Evolutionary conservation across 2,113 vertebrate genomes (phyloP).

Genomic region (Oryzias celebensis): DNA sequence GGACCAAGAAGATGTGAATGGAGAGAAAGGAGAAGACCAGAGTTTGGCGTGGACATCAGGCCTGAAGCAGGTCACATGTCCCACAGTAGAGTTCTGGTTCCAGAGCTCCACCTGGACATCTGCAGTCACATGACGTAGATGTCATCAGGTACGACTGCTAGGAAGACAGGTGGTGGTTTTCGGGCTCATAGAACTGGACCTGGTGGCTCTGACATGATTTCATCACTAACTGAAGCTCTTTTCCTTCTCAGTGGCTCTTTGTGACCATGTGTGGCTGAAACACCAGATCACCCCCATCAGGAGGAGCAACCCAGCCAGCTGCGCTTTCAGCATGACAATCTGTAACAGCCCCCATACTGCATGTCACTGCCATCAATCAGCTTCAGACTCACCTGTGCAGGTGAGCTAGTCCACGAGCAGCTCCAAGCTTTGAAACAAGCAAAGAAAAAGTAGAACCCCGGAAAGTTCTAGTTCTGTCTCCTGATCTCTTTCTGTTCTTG

Average conservation of each 20-base stretch:
- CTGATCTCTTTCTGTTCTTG: too few relatives aligned
- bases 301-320: neutral
- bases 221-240: neutral
- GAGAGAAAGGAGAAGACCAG: too few relatives aligned
- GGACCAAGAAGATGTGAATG: too few relatives aligned
- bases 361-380: neutral
- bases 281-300: slow-evolving; percentile 2
- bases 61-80: too few relatives aligned
- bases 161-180: too few relatives aligned
- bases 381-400: neutral
- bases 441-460: neutral
- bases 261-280: slow-evolving; percentile 79
- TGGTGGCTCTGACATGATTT: too few relatives aligned
- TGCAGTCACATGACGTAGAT: too few relatives aligned
- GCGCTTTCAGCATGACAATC: neutral
- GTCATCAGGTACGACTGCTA: too few relatives aligned
- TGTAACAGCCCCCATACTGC: neutral
- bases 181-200: too few relatives aligned
- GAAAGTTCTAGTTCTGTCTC: neutral
- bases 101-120: too few relatives aligned
- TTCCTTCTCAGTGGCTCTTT: slow-evolving; percentile 75
- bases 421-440: neutral
- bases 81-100: too few relatives aligned
- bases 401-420: neutral
- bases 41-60: too few relatives aligned